Percentiles rank a stretch among this genome's conserved stretches.
Conservation (phyloP, 1,140 invertebrate genomes). For the Saccostrea cuccullata region DNA sequence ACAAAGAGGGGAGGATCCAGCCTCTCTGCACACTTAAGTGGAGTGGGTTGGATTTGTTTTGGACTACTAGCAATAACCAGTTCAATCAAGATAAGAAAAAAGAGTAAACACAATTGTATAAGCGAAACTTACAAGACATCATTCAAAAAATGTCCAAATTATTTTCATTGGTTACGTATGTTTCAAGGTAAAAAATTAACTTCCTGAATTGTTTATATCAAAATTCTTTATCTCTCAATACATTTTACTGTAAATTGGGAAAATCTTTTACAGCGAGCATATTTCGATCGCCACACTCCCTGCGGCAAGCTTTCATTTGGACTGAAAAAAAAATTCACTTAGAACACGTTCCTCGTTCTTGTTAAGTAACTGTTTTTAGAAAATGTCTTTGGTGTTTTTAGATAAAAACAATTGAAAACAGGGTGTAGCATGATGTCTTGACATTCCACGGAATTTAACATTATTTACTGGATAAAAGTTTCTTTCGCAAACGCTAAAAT, state of each 20-base stretch:
- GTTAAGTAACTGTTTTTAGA: slow-evolving; percentile 30
- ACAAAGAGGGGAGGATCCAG: slow-evolving; percentile 8
- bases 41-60: background rate
- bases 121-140: background rate
- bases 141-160: background rate
- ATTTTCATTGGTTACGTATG: background rate
- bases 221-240: background rate
- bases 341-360: background rate
- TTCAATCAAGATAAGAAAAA: slow-evolving; percentile 1
- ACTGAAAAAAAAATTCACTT: background rate
- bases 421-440: slow-evolving; percentile 25
- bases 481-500: background rate
- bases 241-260: background rate
- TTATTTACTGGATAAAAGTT: background rate
- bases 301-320: background rate
- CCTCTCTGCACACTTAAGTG: background rate
- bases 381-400: slow-evolving; percentile 1
- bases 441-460: background rate
- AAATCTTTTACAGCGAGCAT: background rate
- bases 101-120: background rate
- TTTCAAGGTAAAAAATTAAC: background rate
- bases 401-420: slow-evolving; percentile 8
- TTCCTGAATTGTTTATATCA: background rate
- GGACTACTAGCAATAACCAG: background rate
- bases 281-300: background rate